Evolutionary conservation across 1,140 invertebrate species (phyloP).

Genomic region (Capitella teleta): DNA sequence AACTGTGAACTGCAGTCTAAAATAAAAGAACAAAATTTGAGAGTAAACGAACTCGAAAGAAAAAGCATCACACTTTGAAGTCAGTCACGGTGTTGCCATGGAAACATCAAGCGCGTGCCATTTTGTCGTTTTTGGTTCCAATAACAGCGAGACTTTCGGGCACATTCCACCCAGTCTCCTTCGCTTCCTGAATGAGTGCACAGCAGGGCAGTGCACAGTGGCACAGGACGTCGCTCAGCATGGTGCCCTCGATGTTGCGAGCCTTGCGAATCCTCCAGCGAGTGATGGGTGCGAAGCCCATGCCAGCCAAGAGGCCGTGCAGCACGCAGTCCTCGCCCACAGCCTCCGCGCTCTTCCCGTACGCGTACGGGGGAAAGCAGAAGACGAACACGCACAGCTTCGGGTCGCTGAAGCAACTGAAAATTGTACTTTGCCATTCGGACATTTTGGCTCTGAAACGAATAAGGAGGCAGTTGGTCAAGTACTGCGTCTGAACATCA

Average conservation of each 20-base stretch:
- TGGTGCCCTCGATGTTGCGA: slow-evolving; percentile 14
- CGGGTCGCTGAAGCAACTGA: neutral
- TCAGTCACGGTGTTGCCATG: no score
- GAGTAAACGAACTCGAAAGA: no score
- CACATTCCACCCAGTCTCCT: neutral
- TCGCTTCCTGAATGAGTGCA: neutral
- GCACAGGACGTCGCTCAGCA: slow-evolving; percentile 15
- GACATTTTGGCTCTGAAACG: no score
- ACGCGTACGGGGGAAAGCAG: neutral
- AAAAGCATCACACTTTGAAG: no score
- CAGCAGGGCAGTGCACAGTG: slow-evolving; percentile 14
- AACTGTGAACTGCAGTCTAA: no score
- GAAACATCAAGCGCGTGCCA: no score
- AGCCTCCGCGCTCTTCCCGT: neutral
- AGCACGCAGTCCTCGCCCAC: neutral
- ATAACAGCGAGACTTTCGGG: no score
- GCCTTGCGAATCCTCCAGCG: neutral
- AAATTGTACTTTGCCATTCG: neutral
- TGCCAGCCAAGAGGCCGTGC: neutral
- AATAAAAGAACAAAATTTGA: no score
- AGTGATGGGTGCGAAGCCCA: neutral
- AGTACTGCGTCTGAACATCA: no score
- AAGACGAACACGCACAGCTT: neutral
- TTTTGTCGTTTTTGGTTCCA: no score
- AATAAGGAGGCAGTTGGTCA: no score